Conservation (phyloP, 1,140 invertebrate species). For the Drosophila hydei region DNA sequence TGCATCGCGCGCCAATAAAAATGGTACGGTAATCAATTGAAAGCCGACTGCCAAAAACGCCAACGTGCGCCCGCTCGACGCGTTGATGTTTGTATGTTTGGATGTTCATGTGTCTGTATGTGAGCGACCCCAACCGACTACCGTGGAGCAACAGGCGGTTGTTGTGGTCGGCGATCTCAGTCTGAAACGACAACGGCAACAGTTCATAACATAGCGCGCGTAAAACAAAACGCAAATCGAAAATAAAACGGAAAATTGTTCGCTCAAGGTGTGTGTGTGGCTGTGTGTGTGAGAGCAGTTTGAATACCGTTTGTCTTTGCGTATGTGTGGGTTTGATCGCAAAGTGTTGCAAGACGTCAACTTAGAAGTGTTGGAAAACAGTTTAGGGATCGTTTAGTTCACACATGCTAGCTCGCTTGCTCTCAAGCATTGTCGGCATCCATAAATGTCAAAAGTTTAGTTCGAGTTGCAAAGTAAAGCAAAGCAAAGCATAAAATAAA, state of each 20-base stretch:
- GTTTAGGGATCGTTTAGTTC: slow-evolving; percentile 32
- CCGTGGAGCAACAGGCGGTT: slow-evolving; percentile 71
- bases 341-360: slow-evolving; percentile 61
- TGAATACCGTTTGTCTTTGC: slow-evolving; percentile 17
- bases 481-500: slow-evolving; percentile 67
- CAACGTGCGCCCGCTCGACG: slow-evolving; percentile 25
- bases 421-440: slow-evolving; percentile 38
- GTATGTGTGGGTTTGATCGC: slow-evolving; percentile 10
- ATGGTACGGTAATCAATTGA: slow-evolving; percentile 23
- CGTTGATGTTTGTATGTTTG: slow-evolving; percentile 15
- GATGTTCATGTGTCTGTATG: slow-evolving; percentile 13
- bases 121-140: slow-evolving; percentile 21
- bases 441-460: slow-evolving; percentile 58
- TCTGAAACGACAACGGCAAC: slow-evolving; percentile 59
- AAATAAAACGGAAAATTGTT: slow-evolving; percentile 51
- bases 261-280: slow-evolving; percentile 42
- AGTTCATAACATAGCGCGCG: slow-evolving; percentile 66
- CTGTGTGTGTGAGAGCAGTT: slow-evolving; percentile 21
- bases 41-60: slow-evolving; percentile 47
- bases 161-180: slow-evolving; percentile 52
- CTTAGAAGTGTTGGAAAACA: slow-evolving; percentile 44
- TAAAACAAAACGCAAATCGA: slow-evolving; percentile 23
- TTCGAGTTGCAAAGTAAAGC: slow-evolving; percentile 27
- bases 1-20: slow-evolving; percentile 27
- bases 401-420: slow-evolving; percentile 46